Percentiles rank a stretch among this genome's conserved stretches.
Conservation (phyloP, 2,113 vertebrate genomes). For the Campylorhamphus procurvoides region DNA sequence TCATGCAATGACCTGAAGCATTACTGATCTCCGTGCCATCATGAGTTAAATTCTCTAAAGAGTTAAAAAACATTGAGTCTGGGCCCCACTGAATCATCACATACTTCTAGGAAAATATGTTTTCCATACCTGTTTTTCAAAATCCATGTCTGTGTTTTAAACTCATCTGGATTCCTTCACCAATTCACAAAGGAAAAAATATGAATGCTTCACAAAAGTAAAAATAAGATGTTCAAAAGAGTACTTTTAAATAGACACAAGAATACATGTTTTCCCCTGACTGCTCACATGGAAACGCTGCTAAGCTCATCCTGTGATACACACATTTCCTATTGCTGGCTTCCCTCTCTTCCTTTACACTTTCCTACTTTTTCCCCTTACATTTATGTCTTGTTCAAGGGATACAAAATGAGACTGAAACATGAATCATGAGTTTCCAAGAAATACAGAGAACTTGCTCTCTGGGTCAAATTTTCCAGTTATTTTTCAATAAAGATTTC, state of each 20-base stretch:
- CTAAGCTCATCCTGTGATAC: background rate
- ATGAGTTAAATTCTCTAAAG: background rate
- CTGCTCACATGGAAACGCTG: background rate
- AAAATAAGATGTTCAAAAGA: background rate
- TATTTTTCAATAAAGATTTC: constrained; percentile 17
- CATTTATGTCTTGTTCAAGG: background rate
- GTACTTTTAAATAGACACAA: background rate
- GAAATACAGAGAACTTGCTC: background rate
- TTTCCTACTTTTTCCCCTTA: background rate
- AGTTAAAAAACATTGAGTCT: background rate
- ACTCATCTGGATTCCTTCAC: background rate
- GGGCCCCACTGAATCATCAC: background rate
- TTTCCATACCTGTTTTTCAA: background rate
- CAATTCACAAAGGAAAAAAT: background rate
- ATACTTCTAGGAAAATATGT: background rate
- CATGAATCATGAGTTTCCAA: constrained; percentile 23
- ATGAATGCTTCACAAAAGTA: background rate
- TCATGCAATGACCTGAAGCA: background rate
- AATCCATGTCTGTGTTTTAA: background rate
- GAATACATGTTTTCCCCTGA: background rate
- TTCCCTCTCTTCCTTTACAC: background rate
- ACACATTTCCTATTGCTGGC: background rate
- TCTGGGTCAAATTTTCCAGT: constrained; percentile 14
- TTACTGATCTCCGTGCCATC: background rate
- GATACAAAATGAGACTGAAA: background rate